A percentile compares a stretch with the other conserved stretches of the same genome.
These are phyloP conservation scores for Chionis minor DNA, from an alignment of 2,113 vertebrate genomes.

Conservation along the genomic window DNA sequence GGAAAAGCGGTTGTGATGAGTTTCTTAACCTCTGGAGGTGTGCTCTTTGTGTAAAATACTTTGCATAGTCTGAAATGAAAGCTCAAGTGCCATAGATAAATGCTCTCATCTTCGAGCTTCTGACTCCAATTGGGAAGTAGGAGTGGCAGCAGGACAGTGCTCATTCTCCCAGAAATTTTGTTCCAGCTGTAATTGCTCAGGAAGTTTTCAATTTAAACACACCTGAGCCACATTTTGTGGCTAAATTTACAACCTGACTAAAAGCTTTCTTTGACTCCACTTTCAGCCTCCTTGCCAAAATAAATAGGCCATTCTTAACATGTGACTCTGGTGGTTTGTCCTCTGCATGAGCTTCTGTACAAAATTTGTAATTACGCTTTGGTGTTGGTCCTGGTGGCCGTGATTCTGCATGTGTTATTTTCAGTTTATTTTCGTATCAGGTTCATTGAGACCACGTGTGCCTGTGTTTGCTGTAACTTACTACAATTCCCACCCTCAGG, in stretches of 20 bases:
- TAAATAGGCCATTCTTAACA: background rate
- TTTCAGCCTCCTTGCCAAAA: background rate
- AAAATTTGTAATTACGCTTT: background rate
- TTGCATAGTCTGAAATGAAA: background rate
- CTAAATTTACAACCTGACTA: background rate
- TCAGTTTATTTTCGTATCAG: background rate
- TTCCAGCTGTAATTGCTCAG: background rate
- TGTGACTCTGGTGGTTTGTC: background rate
- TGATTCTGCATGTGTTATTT: constrained; percentile 6
- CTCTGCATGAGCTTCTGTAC: background rate
- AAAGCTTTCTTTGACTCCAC: background rate
- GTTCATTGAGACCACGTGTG: background rate
- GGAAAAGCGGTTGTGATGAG: background rate
- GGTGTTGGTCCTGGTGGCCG: background rate
- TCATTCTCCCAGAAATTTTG: background rate
- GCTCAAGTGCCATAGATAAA: background rate
- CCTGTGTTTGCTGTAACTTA: background rate
- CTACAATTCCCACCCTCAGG: background rate
- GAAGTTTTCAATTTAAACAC: constrained; percentile 23
- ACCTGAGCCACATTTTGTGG: background rate
- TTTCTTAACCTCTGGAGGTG: background rate
- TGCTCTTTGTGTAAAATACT: background rate
- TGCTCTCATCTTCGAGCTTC: background rate
- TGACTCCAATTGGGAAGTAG: background rate
- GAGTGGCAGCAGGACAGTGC: background rate